Conservation (phyloP, 2,113 vertebrate species). For the Ariopsis seemanni region DNA sequence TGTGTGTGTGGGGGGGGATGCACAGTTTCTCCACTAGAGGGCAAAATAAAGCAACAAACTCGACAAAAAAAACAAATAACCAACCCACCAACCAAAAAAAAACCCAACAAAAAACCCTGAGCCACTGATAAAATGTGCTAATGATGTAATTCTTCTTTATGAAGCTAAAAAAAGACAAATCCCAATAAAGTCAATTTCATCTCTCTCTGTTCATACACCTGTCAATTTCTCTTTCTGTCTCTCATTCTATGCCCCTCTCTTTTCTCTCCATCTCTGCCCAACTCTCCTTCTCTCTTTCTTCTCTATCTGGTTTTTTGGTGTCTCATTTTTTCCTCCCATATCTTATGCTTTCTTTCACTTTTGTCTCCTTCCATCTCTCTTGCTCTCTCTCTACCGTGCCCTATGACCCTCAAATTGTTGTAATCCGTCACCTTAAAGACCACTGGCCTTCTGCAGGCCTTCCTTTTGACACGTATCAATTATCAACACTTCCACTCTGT, state of each 20-base stretch:
- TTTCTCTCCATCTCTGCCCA: too few relatives aligned
- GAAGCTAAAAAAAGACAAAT: background rate
- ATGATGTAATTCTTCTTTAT: background rate
- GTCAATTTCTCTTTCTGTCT: background rate
- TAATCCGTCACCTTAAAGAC: conserved; percentile 55
- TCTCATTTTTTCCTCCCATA: background rate
- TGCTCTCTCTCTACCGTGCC: background rate
- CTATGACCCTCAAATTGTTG: conserved; percentile 47
- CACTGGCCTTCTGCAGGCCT: conserved; percentile 48
- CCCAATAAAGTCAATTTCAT: background rate
- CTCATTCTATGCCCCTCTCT: background rate
- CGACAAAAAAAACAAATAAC: background rate
- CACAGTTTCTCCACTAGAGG: background rate
- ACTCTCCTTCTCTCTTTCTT: background rate
- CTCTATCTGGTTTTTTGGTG: accelerated
- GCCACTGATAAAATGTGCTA: background rate
- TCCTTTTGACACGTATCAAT: conserved; percentile 57
- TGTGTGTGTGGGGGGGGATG: too few relatives aligned
- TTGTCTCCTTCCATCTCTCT: background rate
- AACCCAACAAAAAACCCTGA: background rate
- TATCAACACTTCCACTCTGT: conserved; percentile 40
- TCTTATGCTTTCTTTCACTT: background rate
- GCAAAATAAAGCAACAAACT: background rate
- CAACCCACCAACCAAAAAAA: too few relatives aligned
- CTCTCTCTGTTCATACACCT: background rate